Base-by-base conservation (phyloP, 2,888 invertebrate genomes). In the Thecocarcelia acutangulata region DNA sequence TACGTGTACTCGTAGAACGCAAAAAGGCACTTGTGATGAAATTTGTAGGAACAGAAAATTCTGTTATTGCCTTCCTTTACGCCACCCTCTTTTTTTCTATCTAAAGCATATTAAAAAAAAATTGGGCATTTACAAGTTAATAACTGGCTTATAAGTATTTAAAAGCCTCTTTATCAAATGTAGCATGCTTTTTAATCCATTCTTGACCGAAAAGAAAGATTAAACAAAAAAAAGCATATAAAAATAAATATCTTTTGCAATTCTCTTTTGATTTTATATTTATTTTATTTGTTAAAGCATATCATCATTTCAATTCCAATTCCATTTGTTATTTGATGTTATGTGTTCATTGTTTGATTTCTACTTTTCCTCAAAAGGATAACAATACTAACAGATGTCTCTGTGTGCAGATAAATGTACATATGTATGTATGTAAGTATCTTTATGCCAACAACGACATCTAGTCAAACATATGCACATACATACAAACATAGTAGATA, bases 311-410 rank as follows among this genome's bases (percentile, higher is more conserved):
- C 28, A 75, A 72, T 61, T 76, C 37, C 68, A 76, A 54, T 76
- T 69, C 48, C 76, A 80, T 80, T 80, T 76, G 74, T 79, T 74
- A 68, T 74, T 76, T 69, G 61, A 74, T 74, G 68, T 80, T 69
- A 80, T 80, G 75, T 69, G 72, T 76, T 80, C 80, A 80, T 80
- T 80, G 80, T 80, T 73, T 76, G 80, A 72, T 72, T 72, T 76
- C 59, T 59, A 73, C 52, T 17, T 46, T 54, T 80, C 61, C 56
- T 59, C 70, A 76, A 76, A 76, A 80, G 72, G 72, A 66, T 52
- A 61, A 80, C 72, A 80, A 80, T 72, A 42, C 66, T 48, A 54
- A 61, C 66, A 72, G 52, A 78, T 72, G 56, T 50, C 40, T 63
- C 11, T 28, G 12, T 70, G 40, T 46, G 40, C 37, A 19, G n/a